Percentiles rank a stretch among this genome's conserved stretches.
phyloP scores from a whole-genome alignment of 2,888 invertebrate species.

The Eupithecia exiguata region DNA sequence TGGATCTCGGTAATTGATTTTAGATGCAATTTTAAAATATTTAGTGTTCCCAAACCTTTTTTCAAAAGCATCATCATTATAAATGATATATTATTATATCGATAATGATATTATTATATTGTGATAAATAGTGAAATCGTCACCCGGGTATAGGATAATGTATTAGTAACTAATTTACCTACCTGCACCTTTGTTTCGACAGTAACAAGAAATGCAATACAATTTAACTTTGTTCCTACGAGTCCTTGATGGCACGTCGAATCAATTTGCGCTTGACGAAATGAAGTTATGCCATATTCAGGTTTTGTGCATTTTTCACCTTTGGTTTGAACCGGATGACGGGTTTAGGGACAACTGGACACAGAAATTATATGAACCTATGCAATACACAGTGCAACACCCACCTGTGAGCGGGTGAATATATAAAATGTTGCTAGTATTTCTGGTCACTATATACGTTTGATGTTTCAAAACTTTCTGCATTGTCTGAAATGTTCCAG shows the following conservation, averaged over 20 bases:
- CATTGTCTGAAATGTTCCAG: background rate
- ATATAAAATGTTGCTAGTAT: background rate
- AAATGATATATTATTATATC: too few relatives aligned
- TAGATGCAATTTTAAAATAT: too few relatives aligned
- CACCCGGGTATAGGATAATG: too few relatives aligned
- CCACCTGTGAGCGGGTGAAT: background rate
- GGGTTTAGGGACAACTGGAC: background rate
- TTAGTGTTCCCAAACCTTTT: too few relatives aligned
- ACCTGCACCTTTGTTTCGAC: background rate
- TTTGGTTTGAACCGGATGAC: conserved; percentile 6
- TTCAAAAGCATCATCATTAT: too few relatives aligned
- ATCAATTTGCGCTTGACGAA: conserved; percentile 23
- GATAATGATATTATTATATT: too few relatives aligned
- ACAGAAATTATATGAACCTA: background rate
- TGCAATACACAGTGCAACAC: background rate
- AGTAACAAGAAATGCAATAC: background rate
- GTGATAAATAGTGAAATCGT: too few relatives aligned
- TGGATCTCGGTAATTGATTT: too few relatives aligned
- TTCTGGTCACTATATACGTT: background rate
- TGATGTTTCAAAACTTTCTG: background rate
- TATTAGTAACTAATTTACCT: too few relatives aligned
- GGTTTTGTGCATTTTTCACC: background rate
- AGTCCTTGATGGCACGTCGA: conserved; percentile 19
- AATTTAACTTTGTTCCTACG: background rate
- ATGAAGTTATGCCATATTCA: conserved; percentile 25